These are phyloP conservation scores for Thaumetopoea pityocampa DNA, from an alignment of 1,140 invertebrate species.

Conservation along the genomic window DNA sequence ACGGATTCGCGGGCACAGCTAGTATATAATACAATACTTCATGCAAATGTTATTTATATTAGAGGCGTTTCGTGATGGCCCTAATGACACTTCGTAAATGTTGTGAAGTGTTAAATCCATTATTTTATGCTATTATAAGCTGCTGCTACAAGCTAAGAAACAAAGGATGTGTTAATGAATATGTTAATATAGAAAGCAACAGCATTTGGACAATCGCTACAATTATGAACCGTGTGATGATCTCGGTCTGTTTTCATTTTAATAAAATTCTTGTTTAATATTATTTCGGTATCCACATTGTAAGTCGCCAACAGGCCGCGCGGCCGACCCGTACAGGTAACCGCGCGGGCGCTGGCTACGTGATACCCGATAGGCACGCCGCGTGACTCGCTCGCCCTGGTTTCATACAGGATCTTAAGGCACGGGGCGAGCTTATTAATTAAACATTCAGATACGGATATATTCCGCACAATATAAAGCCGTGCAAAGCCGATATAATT, in stretches of 20 bases:
- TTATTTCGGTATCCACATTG: slow-evolving; percentile 7
- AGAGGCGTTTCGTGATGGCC: no score
- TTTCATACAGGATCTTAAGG: slow-evolving; percentile 60
- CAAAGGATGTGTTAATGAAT: slow-evolving; percentile 15
- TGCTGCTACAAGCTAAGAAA: not conserved
- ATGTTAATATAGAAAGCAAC: slow-evolving; percentile 20
- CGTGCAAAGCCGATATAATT: slow-evolving; percentile 4
- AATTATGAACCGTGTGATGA: slow-evolving; percentile 20
- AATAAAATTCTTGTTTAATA: slow-evolving; percentile 21
- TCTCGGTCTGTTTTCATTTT: slow-evolving; percentile 20
- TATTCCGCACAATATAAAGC: slow-evolving; percentile 14
- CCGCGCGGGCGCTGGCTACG: slow-evolving; percentile 26
- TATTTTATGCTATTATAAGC: not conserved
- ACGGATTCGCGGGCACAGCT: no score
- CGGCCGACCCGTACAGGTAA: slow-evolving; percentile 10
- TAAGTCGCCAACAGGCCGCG: slow-evolving; percentile 2
- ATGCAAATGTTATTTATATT: no score
- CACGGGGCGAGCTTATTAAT: slow-evolving; percentile 51
- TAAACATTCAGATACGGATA: slow-evolving; percentile 43
- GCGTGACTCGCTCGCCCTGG: slow-evolving; percentile 67
- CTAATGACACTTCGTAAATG: no score
- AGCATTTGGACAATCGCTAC: slow-evolving; percentile 15
- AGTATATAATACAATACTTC: no score
- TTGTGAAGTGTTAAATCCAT: no score
- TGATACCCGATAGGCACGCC: slow-evolving; percentile 46